Percentiles rank a stretch among this genome's conserved stretches.
Evolutionary conservation across 1,140 invertebrate species (phyloP).

Genomic region (Aphis gossypii): DNA sequence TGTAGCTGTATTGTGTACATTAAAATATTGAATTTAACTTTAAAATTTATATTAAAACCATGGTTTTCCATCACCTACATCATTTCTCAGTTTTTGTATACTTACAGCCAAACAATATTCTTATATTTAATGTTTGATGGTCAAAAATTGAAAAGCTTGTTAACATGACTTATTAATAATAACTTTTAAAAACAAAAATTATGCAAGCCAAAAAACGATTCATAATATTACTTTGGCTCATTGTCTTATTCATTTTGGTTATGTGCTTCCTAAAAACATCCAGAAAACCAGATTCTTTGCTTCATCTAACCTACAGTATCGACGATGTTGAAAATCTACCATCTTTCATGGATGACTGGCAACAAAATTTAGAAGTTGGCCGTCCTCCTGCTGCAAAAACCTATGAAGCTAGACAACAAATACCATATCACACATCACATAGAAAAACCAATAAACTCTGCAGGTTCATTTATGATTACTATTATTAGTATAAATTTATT

Average conservation of each 20-base stretch:
- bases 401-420: constrained; percentile 25
- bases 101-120: not conserved
- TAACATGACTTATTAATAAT: not conserved
- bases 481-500: not conserved
- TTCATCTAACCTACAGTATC: not conserved
- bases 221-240: not conserved
- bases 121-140: not conserved
- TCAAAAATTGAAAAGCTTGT: not conserved
- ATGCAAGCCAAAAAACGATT: constrained; percentile 47
- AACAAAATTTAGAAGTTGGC: constrained; percentile 38
- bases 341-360: constrained; percentile 41
- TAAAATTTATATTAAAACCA: not conserved
- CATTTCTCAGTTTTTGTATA: not conserved
- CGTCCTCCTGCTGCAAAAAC: constrained; percentile 40
- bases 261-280: constrained; percentile 4
- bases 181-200: not conserved
- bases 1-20: not conserved
- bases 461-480: constrained; percentile 8
- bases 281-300: not conserved
- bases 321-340: not conserved
- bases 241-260: not conserved
- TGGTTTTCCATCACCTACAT: not conserved
- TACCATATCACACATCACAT: not conserved
- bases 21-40: not conserved
- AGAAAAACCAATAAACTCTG: constrained; percentile 40